Evolutionary conservation across 2,113 vertebrate species (phyloP), one percentile per base, ranked within the genome.

Genomic region (Budorcas taxicolor): DNA sequence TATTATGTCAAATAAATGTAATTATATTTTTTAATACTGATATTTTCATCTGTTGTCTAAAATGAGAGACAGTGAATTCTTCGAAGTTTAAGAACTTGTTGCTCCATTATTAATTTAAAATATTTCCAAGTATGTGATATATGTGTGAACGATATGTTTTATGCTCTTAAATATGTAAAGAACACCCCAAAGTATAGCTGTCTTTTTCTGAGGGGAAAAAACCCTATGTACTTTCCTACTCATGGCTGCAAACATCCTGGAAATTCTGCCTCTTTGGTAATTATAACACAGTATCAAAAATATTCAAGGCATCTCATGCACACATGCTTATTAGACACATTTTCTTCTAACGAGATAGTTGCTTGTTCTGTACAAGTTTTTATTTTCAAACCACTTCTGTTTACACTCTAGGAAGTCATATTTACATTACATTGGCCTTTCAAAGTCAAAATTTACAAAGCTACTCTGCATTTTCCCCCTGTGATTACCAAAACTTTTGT

Each of bases 401-500:
- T 98, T 98, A 97, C 60, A 98, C 97, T 83, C 23, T 71, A 93
- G 52, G 97, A 97, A 98, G 45, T 92, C 57, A 64, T 94, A 91
- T 98, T 98, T 93, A 97, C 53, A 88, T 98, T 98, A 94, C 78
- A 33, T 27, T 96, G 88, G 97, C 90, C 84, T 97, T 97, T 96
- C 81, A 96, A 98, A 96, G 95, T 94, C 92, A 90, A 96, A 97
- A 97, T 95, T 95, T 82, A 98, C 82, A 95, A 97, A 96, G 86
- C 31, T 83, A 64, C 33, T 53, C 95, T 82, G 17, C 43, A 81
- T 78, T 97, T 94, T 58, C 25, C 17, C 74, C 40, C 27, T 87
- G 82, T 76, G 85, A 76, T 98, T 95, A 98, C 96, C 87, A 87
- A 71, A 87, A 84, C 74, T 98, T 97, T 95, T 97, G 71, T 97